Conservation (phyloP, 2,113 vertebrate species). For the Lates calcarifer region DNA sequence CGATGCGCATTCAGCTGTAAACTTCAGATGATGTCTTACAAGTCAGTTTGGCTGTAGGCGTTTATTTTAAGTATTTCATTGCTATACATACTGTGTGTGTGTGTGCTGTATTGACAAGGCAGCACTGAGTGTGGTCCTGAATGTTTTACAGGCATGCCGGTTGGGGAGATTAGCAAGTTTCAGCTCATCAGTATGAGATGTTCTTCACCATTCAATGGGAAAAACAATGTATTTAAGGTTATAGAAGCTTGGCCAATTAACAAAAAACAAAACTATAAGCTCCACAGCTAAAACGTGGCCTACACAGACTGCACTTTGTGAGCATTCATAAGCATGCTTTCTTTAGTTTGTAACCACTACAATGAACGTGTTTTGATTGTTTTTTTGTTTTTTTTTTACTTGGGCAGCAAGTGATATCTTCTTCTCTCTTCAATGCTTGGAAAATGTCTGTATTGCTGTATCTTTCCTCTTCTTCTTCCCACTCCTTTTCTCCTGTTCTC, state of each 20-base stretch:
- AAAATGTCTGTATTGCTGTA: constrained; percentile 48
- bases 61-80: constrained; percentile 50
- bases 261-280: not conserved
- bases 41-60: constrained; percentile 64
- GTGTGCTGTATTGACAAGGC: constrained; percentile 49
- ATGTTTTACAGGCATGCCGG: constrained; percentile 45
- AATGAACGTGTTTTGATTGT: constrained; percentile 21
- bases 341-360: not conserved
- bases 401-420: constrained; percentile 4
- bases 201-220: not conserved
- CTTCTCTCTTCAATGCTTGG: constrained; percentile 20
- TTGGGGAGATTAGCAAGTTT: constrained; percentile 46
- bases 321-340: not conserved
- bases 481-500: constrained; percentile 48
- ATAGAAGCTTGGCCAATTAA: not conserved
- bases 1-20: constrained; percentile 48
- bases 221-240: not conserved
- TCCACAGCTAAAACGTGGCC: not conserved
- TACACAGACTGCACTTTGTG: not conserved
- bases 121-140: constrained; percentile 44
- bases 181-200: not conserved
- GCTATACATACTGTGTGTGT: constrained; percentile 21
- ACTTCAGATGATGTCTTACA: constrained; percentile 50
- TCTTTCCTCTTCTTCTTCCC: constrained; percentile 19
- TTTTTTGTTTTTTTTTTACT: not conserved